These are phyloP conservation scores for Melanogrammus aeglefinus DNA, from an alignment of 2,797 vertebrate genomes.

Conservation along the genomic window DNA sequence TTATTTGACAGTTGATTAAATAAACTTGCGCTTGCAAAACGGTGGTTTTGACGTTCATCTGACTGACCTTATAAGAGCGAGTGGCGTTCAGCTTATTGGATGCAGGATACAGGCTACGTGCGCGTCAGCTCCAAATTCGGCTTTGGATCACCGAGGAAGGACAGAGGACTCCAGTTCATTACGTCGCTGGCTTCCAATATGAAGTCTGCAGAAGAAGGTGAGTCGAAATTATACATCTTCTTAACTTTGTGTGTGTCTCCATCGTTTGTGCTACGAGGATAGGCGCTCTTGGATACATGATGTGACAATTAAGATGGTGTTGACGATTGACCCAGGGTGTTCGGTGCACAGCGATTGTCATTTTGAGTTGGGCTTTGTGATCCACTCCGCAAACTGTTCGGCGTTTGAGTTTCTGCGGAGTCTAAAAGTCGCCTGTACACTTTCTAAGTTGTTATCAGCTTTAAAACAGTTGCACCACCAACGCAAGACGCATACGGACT, in stretches of 20 bases:
- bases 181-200: slow-evolving; percentile 76
- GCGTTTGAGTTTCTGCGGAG: too few relatives aligned
- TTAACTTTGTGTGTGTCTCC: background rate
- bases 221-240: slow-evolving; percentile 3
- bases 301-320: background rate
- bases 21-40: slow-evolving; percentile 30
- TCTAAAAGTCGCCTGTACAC: too few relatives aligned
- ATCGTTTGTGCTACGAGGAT: too few relatives aligned
- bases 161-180: slow-evolving; percentile 68
- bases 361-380: too few relatives aligned
- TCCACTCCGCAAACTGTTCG: too few relatives aligned
- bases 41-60: background rate
- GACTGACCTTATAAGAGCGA: slow-evolving; percentile 44
- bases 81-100: slow-evolving; percentile 67
- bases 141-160: slow-evolving; percentile 75
- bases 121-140: slow-evolving; percentile 75
- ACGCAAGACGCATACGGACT: too few relatives aligned
- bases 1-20: slow-evolving; percentile 8
- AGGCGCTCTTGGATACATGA: background rate
- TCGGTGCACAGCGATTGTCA: too few relatives aligned
- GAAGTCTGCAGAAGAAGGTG: slow-evolving; percentile 97
- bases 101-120: slow-evolving; percentile 67
- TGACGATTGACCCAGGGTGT: too few relatives aligned
- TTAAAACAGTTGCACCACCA: too few relatives aligned
- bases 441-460: too few relatives aligned